Conservation (phyloP, 2,888 invertebrate species). For the Julus scanicus region DNA sequence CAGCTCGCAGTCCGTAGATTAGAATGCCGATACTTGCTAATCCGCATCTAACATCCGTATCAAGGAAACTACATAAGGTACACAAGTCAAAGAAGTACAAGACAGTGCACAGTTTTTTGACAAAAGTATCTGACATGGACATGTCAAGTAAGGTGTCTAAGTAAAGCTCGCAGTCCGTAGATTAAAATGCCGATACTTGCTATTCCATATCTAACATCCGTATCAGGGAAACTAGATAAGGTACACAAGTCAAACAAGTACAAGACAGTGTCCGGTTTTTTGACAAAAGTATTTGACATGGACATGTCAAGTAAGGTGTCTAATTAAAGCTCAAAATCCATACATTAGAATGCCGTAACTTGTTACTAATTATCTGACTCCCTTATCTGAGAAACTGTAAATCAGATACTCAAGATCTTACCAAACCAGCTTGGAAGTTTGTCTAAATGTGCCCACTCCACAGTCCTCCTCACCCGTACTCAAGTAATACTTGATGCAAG, state of each 20-base stretch:
- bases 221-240: no score
- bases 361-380: no score
- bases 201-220: no score
- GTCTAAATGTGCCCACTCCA: neutral
- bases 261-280: neutral
- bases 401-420: neutral
- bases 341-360: no score
- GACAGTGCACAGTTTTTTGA: neutral
- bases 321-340: neutral
- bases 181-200: no score
- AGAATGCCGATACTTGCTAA: no score
- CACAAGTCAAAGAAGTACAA: no score
- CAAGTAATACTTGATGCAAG: neutral
- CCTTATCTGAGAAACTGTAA: no score
- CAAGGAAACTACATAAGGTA: no score
- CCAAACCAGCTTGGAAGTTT: neutral
- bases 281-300: neutral
- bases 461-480: neutral
- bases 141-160: neutral
- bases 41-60: no score
- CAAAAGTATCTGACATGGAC: neutral
- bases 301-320: neutral
- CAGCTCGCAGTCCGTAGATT: no score
- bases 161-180: neutral
- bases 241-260: no score